Percentiles rank a stretch among this genome's conserved stretches.
phyloP scores from a whole-genome alignment of 2,113 vertebrate species.

The human region GRCh38 chr1:75500501-75501000 shows the following conservation, averaged over 20 bases:
- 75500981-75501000: background rate
- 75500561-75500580: background rate
- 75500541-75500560: background rate
- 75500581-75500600: constrained; percentile 1
- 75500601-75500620: background rate
- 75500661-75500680: background rate
- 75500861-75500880: background rate
- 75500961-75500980: background rate
- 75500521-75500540: background rate
- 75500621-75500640: background rate
- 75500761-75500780: constrained; percentile 15
- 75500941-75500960: background rate
- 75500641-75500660: background rate
- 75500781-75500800: constrained; percentile 30
- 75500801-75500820: background rate
- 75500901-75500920: background rate
- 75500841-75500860: background rate
- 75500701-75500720: constrained; percentile 24
- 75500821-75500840: background rate
- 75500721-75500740: background rate
- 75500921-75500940: background rate
- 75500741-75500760: background rate
- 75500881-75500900: background rate
- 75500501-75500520: background rate
- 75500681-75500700: constrained; percentile 24